These are phyloP conservation scores for Lasioglossum pauxillum DNA, from an alignment of 2,888 invertebrate species.

Conservation along the genomic window DNA sequence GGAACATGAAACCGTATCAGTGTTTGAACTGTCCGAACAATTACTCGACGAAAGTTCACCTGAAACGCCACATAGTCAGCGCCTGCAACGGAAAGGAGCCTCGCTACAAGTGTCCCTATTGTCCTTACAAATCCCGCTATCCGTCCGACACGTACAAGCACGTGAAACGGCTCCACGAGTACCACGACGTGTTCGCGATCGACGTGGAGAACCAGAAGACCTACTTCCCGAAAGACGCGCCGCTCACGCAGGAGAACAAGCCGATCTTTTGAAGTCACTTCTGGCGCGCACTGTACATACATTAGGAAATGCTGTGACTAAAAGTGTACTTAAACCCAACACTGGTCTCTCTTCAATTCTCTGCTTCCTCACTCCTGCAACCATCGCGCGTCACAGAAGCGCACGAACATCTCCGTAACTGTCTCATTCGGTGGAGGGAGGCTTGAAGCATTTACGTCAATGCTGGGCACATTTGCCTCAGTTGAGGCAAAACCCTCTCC, in stretches of 20 bases:
- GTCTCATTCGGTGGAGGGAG: too few relatives aligned
- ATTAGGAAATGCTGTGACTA: constrained; percentile 7
- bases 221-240: constrained; percentile 43
- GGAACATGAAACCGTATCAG: constrained; percentile 67
- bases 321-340: constrained; percentile 18
- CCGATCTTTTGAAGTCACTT: neutral
- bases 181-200: constrained; percentile 64
- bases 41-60: constrained; percentile 69
- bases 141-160: constrained; percentile 76
- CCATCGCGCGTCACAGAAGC: neutral
- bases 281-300: constrained; percentile 2
- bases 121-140: constrained; percentile 65
- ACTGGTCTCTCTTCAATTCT: neutral
- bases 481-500: too few relatives aligned
- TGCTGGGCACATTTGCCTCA: too few relatives aligned
- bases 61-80: constrained; percentile 70
- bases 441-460: too few relatives aligned
- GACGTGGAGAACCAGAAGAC: constrained; percentile 56
- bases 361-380: neutral
- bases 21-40: constrained; percentile 72
- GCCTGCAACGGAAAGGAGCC: constrained; percentile 75
- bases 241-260: constrained; percentile 3
- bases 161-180: constrained; percentile 72
- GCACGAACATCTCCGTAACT: too few relatives aligned
- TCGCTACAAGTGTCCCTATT: constrained; percentile 81